Evolutionary conservation across 2,797 vertebrate genomes (phyloP).

Genomic region (Rhinella marina): DNA sequence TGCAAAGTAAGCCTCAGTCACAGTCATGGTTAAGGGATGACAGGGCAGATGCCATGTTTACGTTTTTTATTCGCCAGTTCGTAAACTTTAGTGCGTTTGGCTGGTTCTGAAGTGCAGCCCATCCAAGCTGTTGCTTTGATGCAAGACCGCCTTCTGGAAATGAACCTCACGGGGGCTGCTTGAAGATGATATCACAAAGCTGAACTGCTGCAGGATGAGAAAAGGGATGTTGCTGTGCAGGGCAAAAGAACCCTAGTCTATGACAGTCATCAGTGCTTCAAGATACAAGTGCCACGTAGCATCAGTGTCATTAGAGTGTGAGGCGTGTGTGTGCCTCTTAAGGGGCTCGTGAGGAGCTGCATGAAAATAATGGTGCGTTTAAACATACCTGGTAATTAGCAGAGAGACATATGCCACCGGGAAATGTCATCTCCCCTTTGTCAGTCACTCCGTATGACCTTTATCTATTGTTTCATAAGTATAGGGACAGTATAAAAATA

Average conservation of each 20-base stretch:
- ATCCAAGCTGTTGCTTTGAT: constrained; percentile 31
- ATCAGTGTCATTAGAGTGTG: constrained; percentile 37
- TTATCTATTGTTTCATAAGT: constrained; percentile 44
- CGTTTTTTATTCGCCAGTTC: constrained; percentile 23
- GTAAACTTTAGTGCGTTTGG: constrained; percentile 53
- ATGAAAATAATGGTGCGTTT: constrained; percentile 46
- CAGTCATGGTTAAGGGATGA: neutral
- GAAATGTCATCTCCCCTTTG: constrained; percentile 53
- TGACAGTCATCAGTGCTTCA: constrained; percentile 27
- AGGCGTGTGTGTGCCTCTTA: neutral
- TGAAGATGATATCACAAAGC: constrained; percentile 33
- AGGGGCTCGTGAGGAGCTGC: constrained; percentile 15
- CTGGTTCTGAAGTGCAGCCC: constrained; percentile 34
- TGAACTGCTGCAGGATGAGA: constrained; percentile 25
- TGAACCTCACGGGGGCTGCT: constrained; percentile 25
- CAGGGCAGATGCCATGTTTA: constrained; percentile 37
- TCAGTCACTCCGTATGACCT: constrained; percentile 40
- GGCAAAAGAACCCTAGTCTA: neutral
- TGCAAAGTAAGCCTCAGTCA: constrained; percentile 10
- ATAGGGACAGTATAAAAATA: constrained; percentile 37
- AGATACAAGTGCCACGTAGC: constrained; percentile 46
- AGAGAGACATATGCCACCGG: constrained; percentile 17
- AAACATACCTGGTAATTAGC: constrained; percentile 48
- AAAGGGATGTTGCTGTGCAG: neutral
- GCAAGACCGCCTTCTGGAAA: constrained; percentile 25